Percentiles rank a stretch among this genome's conserved stretches.
Conservation (phyloP, 1,140 invertebrate genomes). For the Drosophila murphyi region DNA sequence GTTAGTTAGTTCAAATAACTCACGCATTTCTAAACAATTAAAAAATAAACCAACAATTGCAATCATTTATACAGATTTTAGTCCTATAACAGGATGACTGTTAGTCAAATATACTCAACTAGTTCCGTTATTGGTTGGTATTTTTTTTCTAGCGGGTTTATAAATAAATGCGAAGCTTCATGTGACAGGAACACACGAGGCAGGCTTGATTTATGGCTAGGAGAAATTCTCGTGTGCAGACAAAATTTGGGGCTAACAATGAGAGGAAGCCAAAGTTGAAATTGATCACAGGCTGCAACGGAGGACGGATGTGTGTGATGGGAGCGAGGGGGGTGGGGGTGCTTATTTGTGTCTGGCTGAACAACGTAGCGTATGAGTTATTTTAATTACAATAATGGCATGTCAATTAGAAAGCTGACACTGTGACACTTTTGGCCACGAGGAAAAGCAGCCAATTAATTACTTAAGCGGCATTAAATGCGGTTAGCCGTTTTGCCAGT, state of each 20-base stretch:
- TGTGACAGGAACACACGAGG: slow-evolving; percentile 47
- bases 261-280: slow-evolving; percentile 20
- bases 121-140: not conserved
- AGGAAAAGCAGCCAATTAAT: slow-evolving; percentile 62
- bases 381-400: slow-evolving; percentile 82
- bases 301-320: not conserved
- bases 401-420: slow-evolving; percentile 75
- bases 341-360: not conserved
- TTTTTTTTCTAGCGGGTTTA: slow-evolving; percentile 44
- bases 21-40: too few relatives aligned
- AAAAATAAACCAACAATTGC: too few relatives aligned
- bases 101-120: not conserved
- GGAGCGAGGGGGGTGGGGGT: not conserved
- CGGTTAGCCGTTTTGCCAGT: slow-evolving; percentile 27
- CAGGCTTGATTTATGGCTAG: slow-evolving; percentile 61
- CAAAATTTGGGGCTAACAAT: slow-evolving; percentile 20
- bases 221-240: slow-evolving; percentile 24
- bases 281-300: slow-evolving; percentile 19
- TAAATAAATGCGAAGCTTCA: slow-evolving; percentile 67
- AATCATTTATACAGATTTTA: not conserved
- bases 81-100: not conserved
- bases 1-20: too few relatives aligned
- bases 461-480: slow-evolving; percentile 62
- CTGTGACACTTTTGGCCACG: slow-evolving; percentile 56
- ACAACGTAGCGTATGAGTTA: slow-evolving; percentile 69